These are phyloP conservation scores for Tragelaphus scriptus DNA, from an alignment of 2,113 vertebrate genomes.

Conservation along the genomic window DNA sequence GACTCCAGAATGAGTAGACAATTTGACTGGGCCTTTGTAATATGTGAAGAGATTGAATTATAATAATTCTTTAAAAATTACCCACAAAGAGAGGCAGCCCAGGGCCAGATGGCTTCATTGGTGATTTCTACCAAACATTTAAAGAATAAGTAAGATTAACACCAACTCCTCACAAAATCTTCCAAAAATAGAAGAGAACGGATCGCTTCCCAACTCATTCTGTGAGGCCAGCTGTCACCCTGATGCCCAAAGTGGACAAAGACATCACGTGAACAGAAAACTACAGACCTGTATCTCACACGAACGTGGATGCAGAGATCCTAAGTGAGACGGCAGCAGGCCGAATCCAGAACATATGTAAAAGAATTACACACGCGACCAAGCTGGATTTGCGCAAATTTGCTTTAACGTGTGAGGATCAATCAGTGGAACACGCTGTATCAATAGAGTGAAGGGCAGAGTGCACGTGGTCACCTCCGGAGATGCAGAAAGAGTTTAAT, in stretches of 20 bases:
- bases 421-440: not conserved
- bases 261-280: not conserved
- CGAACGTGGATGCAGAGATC: not conserved
- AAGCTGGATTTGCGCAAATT: not conserved
- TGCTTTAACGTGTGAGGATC: not conserved
- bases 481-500: not conserved
- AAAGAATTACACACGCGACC: not conserved
- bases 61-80: not conserved
- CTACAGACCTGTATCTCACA: not conserved
- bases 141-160: not conserved
- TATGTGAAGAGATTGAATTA: not conserved
- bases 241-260: not conserved
- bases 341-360: not conserved
- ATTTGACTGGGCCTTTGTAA: not conserved
- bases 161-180: not conserved
- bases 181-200: not conserved
- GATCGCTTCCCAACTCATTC: not conserved
- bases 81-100: not conserved
- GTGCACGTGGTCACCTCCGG: not conserved
- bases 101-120: not conserved
- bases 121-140: not conserved
- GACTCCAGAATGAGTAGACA: not conserved
- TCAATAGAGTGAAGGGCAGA: not conserved
- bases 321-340: not conserved
- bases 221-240: not conserved